These are phyloP conservation scores for Brachypteracias leptosomus DNA, from an alignment of 2,113 vertebrate species.

Conservation along the genomic window DNA sequence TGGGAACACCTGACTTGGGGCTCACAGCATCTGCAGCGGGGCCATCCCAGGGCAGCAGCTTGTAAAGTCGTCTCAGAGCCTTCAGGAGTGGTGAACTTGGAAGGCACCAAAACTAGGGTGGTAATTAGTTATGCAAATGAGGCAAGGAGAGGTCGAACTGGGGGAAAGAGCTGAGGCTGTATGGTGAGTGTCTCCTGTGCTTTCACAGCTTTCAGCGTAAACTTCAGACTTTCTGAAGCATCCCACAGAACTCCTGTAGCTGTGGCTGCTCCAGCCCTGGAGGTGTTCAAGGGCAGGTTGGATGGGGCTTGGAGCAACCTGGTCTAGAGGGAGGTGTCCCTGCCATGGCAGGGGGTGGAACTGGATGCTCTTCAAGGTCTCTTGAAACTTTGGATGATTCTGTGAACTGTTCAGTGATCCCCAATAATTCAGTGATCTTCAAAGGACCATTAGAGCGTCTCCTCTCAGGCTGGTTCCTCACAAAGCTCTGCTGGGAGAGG, in stretches of 20 bases:
- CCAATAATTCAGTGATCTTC: neutral
- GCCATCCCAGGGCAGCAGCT: neutral
- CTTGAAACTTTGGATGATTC: too few relatives aligned
- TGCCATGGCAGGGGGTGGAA: too few relatives aligned
- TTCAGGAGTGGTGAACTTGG: neutral
- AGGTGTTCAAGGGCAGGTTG: too few relatives aligned
- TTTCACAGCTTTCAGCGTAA: neutral
- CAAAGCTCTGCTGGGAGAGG: neutral
- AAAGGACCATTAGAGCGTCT: neutral
- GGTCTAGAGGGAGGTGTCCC: too few relatives aligned
- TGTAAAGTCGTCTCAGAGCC: neutral
- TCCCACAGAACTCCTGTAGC: neutral
- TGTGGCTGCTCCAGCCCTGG: too few relatives aligned
- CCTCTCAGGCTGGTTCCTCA: neutral
- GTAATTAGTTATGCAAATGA: neutral
- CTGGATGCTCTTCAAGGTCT: too few relatives aligned
- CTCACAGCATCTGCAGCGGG: neutral
- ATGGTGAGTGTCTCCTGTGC: rapidly evolving
- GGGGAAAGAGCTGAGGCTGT: neutral
- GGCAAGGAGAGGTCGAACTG: neutral
- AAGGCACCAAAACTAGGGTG: neutral
- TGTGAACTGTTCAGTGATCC: neutral
- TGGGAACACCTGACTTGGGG: rapidly evolving
- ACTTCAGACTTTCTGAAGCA: neutral
- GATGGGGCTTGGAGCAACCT: too few relatives aligned